phyloP scores from a whole-genome alignment of 1,140 invertebrate species.

The Coboldia fuscipes region DNA sequence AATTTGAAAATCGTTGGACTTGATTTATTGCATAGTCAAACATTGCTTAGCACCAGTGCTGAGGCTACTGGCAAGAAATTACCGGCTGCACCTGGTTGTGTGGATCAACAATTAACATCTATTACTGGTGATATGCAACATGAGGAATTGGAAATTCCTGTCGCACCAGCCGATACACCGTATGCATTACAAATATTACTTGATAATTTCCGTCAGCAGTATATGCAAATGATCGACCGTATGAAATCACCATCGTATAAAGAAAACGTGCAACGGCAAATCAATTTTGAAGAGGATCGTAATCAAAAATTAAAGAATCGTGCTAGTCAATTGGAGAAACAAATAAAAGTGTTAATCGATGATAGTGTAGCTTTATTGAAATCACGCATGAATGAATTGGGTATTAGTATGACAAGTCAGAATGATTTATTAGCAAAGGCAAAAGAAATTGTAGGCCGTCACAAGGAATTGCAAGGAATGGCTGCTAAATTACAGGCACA shows the following conservation, averaged over 20 bases:
- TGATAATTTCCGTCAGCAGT: conserved; percentile 64
- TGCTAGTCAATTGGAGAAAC: conserved; percentile 69
- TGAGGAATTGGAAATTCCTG: conserved; percentile 58
- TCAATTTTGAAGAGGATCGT: conserved; percentile 63
- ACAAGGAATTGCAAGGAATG: conserved; percentile 76
- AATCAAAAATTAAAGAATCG: conserved; percentile 58
- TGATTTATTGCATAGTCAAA: conserved; percentile 76
- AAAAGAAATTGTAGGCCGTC: conserved; percentile 77
- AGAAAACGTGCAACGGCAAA: conserved; percentile 46
- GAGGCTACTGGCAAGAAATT: conserved; percentile 37
- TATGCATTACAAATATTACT: conserved; percentile 69
- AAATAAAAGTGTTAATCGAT: conserved; percentile 73
- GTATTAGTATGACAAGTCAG: conserved; percentile 61
- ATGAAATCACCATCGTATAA: conserved; percentile 64
- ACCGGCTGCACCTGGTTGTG: conserved; percentile 67
- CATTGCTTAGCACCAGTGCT: conserved; percentile 56
- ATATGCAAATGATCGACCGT: conserved; percentile 53
- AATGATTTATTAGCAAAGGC: conserved; percentile 72
- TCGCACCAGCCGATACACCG: conserved; percentile 51
- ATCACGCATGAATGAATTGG: conserved; percentile 74
- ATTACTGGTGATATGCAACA: conserved; percentile 43
- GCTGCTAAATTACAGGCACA: conserved; percentile 61
- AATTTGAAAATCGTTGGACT: conserved; percentile 47
- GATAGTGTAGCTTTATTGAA: conserved; percentile 80
- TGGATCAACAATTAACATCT: conserved; percentile 69